Evolutionary conservation across 2,113 vertebrate genomes (phyloP).

Genomic region (Tachycineta bicolor): DNA sequence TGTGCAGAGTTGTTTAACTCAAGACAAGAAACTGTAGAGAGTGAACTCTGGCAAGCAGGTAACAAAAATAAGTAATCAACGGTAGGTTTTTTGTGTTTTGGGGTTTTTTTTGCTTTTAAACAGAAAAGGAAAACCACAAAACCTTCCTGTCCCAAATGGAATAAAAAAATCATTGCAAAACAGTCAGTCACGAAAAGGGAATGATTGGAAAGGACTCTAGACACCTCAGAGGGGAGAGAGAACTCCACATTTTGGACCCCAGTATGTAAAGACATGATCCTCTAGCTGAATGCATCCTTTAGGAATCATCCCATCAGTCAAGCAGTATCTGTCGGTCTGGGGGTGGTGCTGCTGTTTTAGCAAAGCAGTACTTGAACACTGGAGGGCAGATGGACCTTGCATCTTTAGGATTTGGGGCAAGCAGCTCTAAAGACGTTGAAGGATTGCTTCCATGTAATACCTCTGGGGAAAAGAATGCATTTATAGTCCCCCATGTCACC

Average conservation of each 20-base stretch:
- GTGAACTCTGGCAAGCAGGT: background rate
- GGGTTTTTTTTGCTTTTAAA: background rate
- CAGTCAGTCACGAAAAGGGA: background rate
- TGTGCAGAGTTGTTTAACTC: background rate
- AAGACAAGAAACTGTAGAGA: background rate
- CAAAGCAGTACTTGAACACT: background rate
- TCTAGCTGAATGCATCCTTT: background rate
- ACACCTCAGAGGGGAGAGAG: background rate
- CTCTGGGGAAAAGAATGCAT: background rate
- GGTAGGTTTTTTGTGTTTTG: background rate
- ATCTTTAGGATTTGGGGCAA: background rate
- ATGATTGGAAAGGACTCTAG: background rate
- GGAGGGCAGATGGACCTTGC: background rate
- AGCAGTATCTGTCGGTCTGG: background rate
- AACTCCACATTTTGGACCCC: background rate
- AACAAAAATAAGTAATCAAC: background rate
- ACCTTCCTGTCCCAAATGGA: background rate
- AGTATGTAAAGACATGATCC: background rate
- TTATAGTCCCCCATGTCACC: background rate
- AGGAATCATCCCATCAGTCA: background rate
- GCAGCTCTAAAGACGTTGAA: background rate
- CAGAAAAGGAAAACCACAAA: background rate
- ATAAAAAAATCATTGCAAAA: background rate
- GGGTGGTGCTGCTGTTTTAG: background rate
- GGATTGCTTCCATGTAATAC: background rate